Evolutionary conservation across 2,797 vertebrate genomes (phyloP), one percentile per base, ranked within the genome.

Genomic region (Gadopsis bispinosus): DNA sequence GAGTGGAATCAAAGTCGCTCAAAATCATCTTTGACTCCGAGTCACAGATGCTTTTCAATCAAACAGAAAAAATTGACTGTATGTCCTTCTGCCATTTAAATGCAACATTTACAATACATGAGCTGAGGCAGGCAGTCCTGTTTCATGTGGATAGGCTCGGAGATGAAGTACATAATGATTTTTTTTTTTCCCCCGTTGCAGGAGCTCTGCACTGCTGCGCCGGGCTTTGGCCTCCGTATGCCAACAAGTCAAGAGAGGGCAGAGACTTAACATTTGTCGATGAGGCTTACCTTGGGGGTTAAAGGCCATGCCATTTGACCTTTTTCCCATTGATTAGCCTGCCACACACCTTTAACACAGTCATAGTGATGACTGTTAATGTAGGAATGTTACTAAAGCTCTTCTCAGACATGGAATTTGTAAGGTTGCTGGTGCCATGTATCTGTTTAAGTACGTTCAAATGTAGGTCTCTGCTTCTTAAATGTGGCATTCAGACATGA

Each of bases 1-100:
- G 61, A 87, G 84, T 79, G 84, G 77, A 85, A 83, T 87, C 79
- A 69, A 81, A 89, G 78, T 81, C 26, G 7, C 54, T 48, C 4
- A 35, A 70, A 53, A 85, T 72, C 77, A 69, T 61, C 60, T 84
- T 71, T 76, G 37, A 33, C 69, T 76, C 26, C 0, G 37, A 75
- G 64, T 74, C 43, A 68, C 5, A n/a, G 62, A 86, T 65, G 74
- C 63, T 74, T 83, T 79, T 84, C 73, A 75, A 55, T 83, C 73
- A 55, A 79, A 75, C 31, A 13, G 5, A 69, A 71, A 68, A 61
- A 48, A 43, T 31, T 53, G 76, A 77, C 68, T 70, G 67, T 43
- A 3, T 64, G 67, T 81, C 70, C 53, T 58, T 66, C 83, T 59
- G 16, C 54, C 68, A 66, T 87, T 86, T 73, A 64, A 75, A 75